phyloP scores from a whole-genome alignment of 2,797 vertebrate species.

The Sparidentex hasta region DNA sequence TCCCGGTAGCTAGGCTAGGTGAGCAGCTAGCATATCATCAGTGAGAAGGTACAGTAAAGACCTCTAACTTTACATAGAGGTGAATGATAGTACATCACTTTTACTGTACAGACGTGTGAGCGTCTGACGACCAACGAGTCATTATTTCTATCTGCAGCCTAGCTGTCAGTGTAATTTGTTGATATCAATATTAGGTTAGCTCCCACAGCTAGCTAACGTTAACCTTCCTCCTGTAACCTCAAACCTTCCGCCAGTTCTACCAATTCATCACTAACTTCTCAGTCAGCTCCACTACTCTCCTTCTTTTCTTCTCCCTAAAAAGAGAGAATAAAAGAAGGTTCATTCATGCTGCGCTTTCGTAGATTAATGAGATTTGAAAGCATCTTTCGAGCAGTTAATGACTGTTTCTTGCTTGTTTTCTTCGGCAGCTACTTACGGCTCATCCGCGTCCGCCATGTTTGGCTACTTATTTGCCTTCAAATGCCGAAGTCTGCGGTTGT shows the following conservation, averaged over 20 bases:
- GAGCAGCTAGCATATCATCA: conserved; percentile 55
- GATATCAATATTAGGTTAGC: conserved; percentile 35
- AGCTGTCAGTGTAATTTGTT: conserved; percentile 6
- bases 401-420: conserved; percentile 64
- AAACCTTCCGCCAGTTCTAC: conserved; percentile 79
- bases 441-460: conserved; percentile 94
- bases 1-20: conserved; percentile 34
- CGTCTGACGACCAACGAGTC: conserved; percentile 3
- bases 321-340: conserved; percentile 96
- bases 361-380: conserved; percentile 68
- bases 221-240: conserved; percentile 71
- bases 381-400: conserved; percentile 67
- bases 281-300: conserved; percentile 96
- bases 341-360: conserved; percentile 86
- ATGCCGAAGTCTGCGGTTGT: conserved; percentile 10
- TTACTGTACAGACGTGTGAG: conserved; percentile 12
- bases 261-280: conserved; percentile 93
- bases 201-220: conserved; percentile 49
- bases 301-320: conserved; percentile 99
- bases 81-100: background rate
- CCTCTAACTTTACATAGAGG: conserved; percentile 1
- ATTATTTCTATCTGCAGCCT: background rate
- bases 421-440: conserved; percentile 91
- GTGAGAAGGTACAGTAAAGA: background rate
- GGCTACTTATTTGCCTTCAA: conserved; percentile 43